Percentiles rank a stretch among this genome's conserved stretches.
phyloP scores from a whole-genome alignment of 2,888 invertebrate genomes.

The Byasa hedistus region DNA sequence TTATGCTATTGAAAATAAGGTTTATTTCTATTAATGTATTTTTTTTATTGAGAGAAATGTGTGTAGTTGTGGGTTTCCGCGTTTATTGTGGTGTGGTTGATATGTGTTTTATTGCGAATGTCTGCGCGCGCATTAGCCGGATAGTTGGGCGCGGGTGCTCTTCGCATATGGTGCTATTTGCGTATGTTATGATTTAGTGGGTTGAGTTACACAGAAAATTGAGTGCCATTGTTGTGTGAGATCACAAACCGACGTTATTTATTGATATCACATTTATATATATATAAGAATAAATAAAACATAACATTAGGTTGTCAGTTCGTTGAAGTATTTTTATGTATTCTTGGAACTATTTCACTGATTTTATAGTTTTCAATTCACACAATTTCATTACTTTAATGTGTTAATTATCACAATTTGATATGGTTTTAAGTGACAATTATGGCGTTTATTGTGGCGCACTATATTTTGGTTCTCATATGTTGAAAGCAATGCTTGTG shows the following conservation, averaged over 20 bases:
- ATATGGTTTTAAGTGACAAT: too few species aligned
- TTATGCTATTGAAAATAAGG: slow-evolving; percentile 26
- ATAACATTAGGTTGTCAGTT: too few species aligned
- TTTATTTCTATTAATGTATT: slow-evolving; percentile 27
- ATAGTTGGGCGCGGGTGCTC: slow-evolving; percentile 52
- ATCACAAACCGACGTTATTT: slow-evolving; percentile 21
- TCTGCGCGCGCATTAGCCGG: slow-evolving; percentile 59
- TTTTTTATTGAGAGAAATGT: slow-evolving; percentile 34
- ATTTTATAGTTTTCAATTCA: too few species aligned
- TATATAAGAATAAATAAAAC: not conserved
- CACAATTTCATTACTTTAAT: too few species aligned
- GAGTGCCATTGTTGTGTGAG: slow-evolving; percentile 21
- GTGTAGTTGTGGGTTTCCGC: slow-evolving; percentile 41
- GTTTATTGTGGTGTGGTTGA: slow-evolving; percentile 52
- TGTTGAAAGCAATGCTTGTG: too few species aligned
- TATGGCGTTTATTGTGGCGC: too few species aligned
- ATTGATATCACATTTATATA: slow-evolving; percentile 10
- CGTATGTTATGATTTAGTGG: slow-evolving; percentile 48
- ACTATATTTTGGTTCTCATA: too few species aligned
- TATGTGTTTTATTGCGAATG: slow-evolving; percentile 63
- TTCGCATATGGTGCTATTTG: slow-evolving; percentile 60
- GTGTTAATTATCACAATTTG: too few species aligned
- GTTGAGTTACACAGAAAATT: slow-evolving; percentile 31
- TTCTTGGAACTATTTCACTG: too few species aligned
- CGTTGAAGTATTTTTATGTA: too few species aligned